These are phyloP conservation scores for Oscheius sp. DNA, from an alignment of 2,888 invertebrate species.

Conservation along the genomic window DNA sequence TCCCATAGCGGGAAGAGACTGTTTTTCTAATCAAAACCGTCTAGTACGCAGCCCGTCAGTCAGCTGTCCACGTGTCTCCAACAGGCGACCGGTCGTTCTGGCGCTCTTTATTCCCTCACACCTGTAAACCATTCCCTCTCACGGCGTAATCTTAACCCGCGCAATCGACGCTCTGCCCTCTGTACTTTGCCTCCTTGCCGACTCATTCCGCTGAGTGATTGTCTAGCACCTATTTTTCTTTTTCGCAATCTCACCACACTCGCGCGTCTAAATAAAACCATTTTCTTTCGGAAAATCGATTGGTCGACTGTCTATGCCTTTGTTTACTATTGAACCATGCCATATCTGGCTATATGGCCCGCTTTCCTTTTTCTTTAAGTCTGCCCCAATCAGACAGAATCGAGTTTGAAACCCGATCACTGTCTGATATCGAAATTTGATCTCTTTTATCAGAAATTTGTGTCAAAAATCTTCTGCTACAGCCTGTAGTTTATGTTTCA, in stretches of 20 bases:
- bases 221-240: background rate
- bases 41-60: slow-evolving; percentile 11
- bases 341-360: too few species aligned
- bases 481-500: background rate
- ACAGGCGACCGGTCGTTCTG: slow-evolving; percentile 25
- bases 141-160: background rate
- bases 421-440: too few species aligned
- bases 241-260: background rate
- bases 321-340: background rate
- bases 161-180: background rate
- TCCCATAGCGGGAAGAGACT: background rate
- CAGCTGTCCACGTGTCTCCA: slow-evolving; percentile 35
- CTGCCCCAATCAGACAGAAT: too few species aligned
- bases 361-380: too few species aligned
- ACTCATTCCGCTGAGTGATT: too few species aligned
- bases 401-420: too few species aligned
- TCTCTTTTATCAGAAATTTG: background rate
- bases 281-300: background rate
- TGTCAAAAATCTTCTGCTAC: background rate
- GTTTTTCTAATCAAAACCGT: slow-evolving; percentile 5
- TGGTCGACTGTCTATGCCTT: background rate
- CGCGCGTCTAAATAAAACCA: background rate
- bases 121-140: slow-evolving; percentile 9
- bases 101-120: slow-evolving; percentile 17
- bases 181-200: background rate